These are phyloP conservation scores for Julus scandinavius DNA, from an alignment of 2,888 invertebrate genomes.

Conservation along the genomic window DNA sequence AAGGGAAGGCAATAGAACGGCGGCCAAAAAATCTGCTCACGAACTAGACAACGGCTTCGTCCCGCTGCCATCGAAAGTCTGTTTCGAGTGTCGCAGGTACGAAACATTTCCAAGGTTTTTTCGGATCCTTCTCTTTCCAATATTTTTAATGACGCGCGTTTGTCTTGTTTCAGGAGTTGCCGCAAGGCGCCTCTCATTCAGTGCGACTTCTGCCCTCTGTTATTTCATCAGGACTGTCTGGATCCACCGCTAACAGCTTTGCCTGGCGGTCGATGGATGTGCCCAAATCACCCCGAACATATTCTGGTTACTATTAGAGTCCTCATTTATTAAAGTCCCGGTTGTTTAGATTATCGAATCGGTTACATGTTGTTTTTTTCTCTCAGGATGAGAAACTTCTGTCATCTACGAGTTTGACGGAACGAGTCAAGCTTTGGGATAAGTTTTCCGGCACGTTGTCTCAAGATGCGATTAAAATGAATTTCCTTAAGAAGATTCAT, in stretches of 20 bases:
- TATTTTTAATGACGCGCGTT: background rate
- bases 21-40: constrained; percentile 67
- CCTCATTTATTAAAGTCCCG: background rate
- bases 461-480: constrained; percentile 85
- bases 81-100: constrained; percentile 80
- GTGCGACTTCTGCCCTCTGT: constrained; percentile 92
- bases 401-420: constrained; percentile 83
- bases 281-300: constrained; percentile 95
- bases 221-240: constrained; percentile 93
- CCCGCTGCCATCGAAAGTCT: constrained; percentile 83
- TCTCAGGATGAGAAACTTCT: constrained; percentile 71
- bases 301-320: constrained; percentile 64
- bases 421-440: constrained; percentile 89
- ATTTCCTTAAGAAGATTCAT: constrained; percentile 84
- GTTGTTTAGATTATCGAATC: background rate
- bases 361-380: background rate
- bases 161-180: constrained; percentile 74
- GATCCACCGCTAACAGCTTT: constrained; percentile 90
- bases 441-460: constrained; percentile 82
- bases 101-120: constrained; percentile 57
- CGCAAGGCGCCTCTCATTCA: constrained; percentile 84
- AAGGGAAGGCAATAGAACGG: constrained; percentile 60
- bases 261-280: constrained; percentile 96
- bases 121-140: background rate
- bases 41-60: constrained; percentile 77